A percentile compares a stretch with the other conserved stretches of the same genome.
These are phyloP conservation scores for Aleiodes sp. DNA, from an alignment of 1,140 invertebrate species.

Conservation along the genomic window DNA sequence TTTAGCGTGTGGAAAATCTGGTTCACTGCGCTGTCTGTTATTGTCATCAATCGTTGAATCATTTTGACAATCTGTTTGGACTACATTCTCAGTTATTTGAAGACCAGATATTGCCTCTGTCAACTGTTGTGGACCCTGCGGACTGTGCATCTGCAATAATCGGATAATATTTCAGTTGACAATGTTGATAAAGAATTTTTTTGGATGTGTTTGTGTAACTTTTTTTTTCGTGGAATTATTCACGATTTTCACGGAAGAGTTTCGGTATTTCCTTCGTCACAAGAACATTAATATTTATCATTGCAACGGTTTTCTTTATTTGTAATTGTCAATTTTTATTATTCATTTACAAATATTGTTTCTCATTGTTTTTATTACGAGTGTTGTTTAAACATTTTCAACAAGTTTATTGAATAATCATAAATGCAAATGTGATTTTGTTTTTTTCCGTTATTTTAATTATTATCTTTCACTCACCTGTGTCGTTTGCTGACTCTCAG, in stretches of 20 bases:
- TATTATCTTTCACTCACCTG: conserved; percentile 59
- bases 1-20: conserved; percentile 87
- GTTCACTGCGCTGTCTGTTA: conserved; percentile 66
- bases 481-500: conserved; percentile 68
- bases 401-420: too few relatives aligned
- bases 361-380: too few relatives aligned
- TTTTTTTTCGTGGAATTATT: too few relatives aligned
- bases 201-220: too few relatives aligned
- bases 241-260: too few relatives aligned
- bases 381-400: too few relatives aligned
- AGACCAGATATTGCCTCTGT: conserved; percentile 61
- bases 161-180: conserved; percentile 17
- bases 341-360: neutral
- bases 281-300: too few relatives aligned
- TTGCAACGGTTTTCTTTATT: too few relatives aligned
- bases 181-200: conserved; percentile 22
- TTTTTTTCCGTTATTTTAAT: too few relatives aligned
- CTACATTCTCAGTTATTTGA: conserved; percentile 58
- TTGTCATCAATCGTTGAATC: conserved; percentile 59
- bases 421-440: too few relatives aligned
- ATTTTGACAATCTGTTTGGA: conserved; percentile 52
- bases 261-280: too few relatives aligned
- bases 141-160: conserved; percentile 58
- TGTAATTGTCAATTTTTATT: too few relatives aligned
- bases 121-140: conserved; percentile 64